Evolutionary conservation across 23 tunicate genomes (phyloP).

Genomic region (Botrylloides violaceus): DNA sequence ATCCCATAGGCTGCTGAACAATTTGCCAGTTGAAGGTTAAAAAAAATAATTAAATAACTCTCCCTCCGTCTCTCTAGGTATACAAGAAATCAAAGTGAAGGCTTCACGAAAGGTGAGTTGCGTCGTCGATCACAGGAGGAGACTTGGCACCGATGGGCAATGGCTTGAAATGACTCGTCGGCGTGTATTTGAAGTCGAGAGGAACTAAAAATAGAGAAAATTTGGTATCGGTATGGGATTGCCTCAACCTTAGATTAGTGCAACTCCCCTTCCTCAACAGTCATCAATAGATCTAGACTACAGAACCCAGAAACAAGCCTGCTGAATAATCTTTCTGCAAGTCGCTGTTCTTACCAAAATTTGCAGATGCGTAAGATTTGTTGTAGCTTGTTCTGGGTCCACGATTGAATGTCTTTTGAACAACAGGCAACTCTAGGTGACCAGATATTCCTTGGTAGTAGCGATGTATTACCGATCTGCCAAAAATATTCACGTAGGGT

Average conservation of each 20-base stretch:
- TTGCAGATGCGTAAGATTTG: background rate
- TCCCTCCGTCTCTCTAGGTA: too few species aligned
- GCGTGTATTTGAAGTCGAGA: slow-evolving; percentile 54
- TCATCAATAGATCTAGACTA: too few species aligned
- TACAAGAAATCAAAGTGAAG: too few species aligned
- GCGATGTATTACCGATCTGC: background rate
- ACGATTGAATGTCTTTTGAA: background rate
- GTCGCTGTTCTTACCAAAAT: background rate
- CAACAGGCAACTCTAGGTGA: background rate
- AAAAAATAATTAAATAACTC: too few species aligned
- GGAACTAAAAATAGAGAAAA: slow-evolving; percentile 29
- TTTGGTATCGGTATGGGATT: too few species aligned
- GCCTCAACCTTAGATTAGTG: too few species aligned
- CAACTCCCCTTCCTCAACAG: too few species aligned
- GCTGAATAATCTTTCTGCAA: background rate
- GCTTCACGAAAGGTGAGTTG: background rate
- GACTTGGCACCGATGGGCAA: slow-evolving; percentile 72
- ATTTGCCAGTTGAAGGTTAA: too few species aligned
- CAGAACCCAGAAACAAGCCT: too few species aligned
- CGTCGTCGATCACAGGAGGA: slow-evolving; percentile 29
- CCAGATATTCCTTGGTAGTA: background rate
- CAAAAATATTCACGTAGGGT: too few species aligned
- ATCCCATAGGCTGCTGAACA: too few species aligned
- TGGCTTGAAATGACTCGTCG: slow-evolving; percentile 60
- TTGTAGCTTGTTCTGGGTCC: background rate